phyloP scores from a whole-genome alignment of 2,113 vertebrate genomes.

The Scomber colias region DNA sequence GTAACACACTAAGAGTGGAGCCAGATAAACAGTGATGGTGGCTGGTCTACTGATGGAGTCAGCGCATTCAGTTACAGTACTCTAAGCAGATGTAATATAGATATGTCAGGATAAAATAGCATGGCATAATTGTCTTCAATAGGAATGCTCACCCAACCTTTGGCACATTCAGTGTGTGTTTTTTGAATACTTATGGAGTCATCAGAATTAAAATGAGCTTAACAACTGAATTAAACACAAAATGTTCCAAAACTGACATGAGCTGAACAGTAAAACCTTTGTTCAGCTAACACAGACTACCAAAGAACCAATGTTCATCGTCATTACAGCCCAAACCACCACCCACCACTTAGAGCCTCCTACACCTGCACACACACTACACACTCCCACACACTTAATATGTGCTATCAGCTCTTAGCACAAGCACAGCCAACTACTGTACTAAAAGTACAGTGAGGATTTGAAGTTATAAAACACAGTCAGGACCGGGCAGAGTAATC shows the following conservation, averaged over 20 bases:
- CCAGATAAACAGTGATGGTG: too few species aligned
- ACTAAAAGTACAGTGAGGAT: not conserved
- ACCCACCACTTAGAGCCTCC: slow-evolving; percentile 20
- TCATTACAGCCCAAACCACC: slow-evolving; percentile 18
- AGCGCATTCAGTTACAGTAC: not conserved
- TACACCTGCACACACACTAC: slow-evolving; percentile 36
- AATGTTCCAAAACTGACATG: too few species aligned
- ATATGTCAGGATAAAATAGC: too few species aligned
- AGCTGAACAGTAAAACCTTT: not conserved
- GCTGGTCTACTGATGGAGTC: not conserved
- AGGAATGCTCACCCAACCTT: too few species aligned
- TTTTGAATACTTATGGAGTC: too few species aligned
- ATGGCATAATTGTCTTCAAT: too few species aligned
- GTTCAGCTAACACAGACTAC: slow-evolving; percentile 3
- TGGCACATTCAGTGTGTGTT: too few species aligned
- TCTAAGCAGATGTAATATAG: too few species aligned
- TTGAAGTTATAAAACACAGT: slow-evolving; percentile 7
- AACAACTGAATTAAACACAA: not conserved
- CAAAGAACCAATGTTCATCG: slow-evolving; percentile 17
- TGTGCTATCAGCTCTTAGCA: slow-evolving; percentile 13
- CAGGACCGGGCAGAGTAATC: slow-evolving; percentile 23
- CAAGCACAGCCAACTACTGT: slow-evolving; percentile 11
- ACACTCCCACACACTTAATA: slow-evolving; percentile 19
- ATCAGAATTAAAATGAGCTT: too few species aligned
- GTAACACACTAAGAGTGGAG: too few species aligned